phyloP scores from a whole-genome alignment of 1,140 invertebrate genomes.

The Archegozetes longisetosus region DNA sequence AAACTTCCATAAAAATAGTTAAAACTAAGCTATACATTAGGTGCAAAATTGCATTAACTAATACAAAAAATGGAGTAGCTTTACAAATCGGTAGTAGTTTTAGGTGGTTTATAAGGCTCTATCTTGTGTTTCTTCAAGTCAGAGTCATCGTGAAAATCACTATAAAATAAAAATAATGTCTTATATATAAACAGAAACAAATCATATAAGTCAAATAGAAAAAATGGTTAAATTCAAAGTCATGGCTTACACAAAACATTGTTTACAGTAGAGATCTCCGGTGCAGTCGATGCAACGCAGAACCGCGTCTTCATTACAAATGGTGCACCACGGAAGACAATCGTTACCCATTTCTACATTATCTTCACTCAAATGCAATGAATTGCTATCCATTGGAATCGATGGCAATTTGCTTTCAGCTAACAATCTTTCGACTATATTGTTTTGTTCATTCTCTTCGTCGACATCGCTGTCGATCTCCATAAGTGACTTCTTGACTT shows the following conservation, averaged over 20 bases:
- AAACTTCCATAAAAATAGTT: too few relatives aligned
- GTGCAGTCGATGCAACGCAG: slow-evolving; percentile 49
- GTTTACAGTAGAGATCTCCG: slow-evolving; percentile 48
- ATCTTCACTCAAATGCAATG: neutral
- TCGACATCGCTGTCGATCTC: neutral
- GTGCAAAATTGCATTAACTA: too few relatives aligned
- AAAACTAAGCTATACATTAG: too few relatives aligned
- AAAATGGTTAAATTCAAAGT: neutral
- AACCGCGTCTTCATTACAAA: slow-evolving; percentile 55
- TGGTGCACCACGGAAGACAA: slow-evolving; percentile 41
- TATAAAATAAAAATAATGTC: too few relatives aligned
- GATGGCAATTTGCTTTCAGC: neutral
- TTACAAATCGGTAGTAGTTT: neutral
- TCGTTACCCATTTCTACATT: neutral
- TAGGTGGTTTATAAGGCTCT: neutral
- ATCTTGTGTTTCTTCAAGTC: neutral
- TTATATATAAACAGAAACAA: too few relatives aligned
- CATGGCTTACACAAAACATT: slow-evolving; percentile 37
- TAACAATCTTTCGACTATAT: neutral
- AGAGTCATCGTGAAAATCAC: neutral
- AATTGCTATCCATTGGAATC: neutral
- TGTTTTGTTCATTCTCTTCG: neutral
- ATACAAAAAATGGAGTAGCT: too few relatives aligned
- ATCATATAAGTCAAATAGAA: neutral
- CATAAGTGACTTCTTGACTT: neutral